phyloP scores from a whole-genome alignment of 2,888 invertebrate genomes.

The Cosmia pyralina region DNA sequence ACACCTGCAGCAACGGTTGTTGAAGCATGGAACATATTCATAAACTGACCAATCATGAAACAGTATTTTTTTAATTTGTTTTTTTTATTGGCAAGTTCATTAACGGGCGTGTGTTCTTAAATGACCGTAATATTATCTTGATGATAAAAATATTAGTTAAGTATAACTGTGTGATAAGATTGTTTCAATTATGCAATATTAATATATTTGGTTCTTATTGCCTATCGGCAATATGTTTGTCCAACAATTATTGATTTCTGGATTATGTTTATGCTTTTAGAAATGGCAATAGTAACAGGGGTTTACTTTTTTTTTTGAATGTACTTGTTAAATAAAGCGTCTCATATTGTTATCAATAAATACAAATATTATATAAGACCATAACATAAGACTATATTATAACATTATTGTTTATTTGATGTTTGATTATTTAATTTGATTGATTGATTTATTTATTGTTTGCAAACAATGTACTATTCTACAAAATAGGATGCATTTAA shows the following conservation, averaged over 20 bases:
- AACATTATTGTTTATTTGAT: no score
- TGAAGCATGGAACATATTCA: conserved; percentile 34
- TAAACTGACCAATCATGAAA: background rate
- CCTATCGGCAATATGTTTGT: conserved; percentile 5
- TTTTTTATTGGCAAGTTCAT: background rate
- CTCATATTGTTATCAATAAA: background rate
- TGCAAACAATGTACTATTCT: background rate
- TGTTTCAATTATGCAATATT: conserved; percentile 22
- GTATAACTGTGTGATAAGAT: conserved; percentile 28
- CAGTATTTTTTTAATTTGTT: background rate
- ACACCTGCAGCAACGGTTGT: conserved; percentile 84
- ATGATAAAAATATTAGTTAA: conserved; percentile 26
- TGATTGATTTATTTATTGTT: background rate
- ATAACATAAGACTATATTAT: background rate
- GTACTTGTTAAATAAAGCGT: no score
- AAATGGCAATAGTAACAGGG: background rate
- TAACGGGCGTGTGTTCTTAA: background rate
- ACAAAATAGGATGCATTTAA: background rate
- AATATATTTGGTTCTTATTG: conserved; percentile 9
- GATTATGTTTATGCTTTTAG: background rate
- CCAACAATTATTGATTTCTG: background rate
- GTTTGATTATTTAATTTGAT: background rate
- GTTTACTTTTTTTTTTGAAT: background rate
- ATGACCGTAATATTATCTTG: conserved; percentile 3
- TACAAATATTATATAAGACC: background rate